These are phyloP conservation scores for Limnothrissa miodon DNA, from an alignment of 2,113 vertebrate genomes.

Conservation along the genomic window DNA sequence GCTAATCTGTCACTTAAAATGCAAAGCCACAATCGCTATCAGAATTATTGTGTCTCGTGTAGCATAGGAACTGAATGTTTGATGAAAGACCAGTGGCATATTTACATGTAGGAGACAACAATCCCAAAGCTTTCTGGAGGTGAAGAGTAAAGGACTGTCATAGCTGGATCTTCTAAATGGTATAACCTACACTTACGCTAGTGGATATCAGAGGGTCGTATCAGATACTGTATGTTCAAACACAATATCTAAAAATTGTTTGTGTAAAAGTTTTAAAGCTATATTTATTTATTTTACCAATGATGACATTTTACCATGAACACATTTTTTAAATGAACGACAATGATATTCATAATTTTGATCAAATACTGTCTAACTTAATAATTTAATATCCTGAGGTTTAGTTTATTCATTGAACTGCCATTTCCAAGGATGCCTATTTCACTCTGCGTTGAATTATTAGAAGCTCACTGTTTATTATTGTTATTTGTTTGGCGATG, in stretches of 20 bases:
- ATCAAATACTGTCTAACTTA: no score
- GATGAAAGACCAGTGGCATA: background rate
- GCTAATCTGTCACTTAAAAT: slow-evolving; percentile 12
- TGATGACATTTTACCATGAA: no score
- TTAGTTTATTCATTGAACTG: background rate
- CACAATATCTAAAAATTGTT: background rate
- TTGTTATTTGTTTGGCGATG: background rate
- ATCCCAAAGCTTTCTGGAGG: background rate
- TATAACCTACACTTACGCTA: background rate
- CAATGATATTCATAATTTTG: no score
- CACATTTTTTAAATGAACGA: no score
- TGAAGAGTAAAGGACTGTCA: background rate
- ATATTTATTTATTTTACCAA: no score
- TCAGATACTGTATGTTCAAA: background rate
- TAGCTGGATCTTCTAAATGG: background rate
- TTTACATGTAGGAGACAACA: background rate
- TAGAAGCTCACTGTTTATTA: background rate
- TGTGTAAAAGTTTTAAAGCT: background rate
- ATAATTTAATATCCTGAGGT: background rate
- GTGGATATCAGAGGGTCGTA: background rate
- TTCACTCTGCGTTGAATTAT: background rate
- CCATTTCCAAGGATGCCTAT: background rate
- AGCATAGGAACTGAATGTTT: background rate
- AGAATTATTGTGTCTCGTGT: background rate
- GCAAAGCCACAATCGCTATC: background rate